Evolutionary conservation across 2,113 vertebrate genomes (phyloP), one percentile per base, ranked within the genome.

Genomic region (Taxidea taxus): DNA sequence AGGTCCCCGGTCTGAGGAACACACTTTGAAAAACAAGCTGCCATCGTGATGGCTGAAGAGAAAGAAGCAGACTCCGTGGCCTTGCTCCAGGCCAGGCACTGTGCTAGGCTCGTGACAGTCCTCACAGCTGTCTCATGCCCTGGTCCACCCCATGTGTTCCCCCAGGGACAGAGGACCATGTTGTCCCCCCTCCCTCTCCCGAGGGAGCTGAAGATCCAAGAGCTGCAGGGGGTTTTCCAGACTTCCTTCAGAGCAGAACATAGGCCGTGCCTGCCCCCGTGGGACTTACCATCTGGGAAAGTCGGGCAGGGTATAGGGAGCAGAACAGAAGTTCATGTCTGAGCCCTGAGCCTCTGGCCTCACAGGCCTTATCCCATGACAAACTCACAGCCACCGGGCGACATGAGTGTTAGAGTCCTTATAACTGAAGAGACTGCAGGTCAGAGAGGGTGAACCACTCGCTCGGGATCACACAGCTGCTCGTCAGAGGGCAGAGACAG

Each of bases 21-120:
- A 11, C 7, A 0, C 47, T 29, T 25, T 1, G 60, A 58, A 54
- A 20, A 37, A 47, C 21, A 60, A 15, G 37, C 3, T 39, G n/a
- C 31, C 11, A 1, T 42, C 8, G 1, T 0, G 0, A 3, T 3
- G 20, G 72, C 54, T 56, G 2, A 47, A 54, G 51, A 14, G 34
- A 77, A 51, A 44, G 83, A 78, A 29, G 11, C 4, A 1, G 23
- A 14, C 0, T 0, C 3, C 4, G 11, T 12, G 3, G 34, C 29
- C 27, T 18, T 7, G 15, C 31, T 34, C 51, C 11, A 1, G n/a
- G 72, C 81, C 64, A 13, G 70, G 58, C 2, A 0, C 44, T 0
- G 1, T 3, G 4, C 25, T 23, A 20, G 68, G 10, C 23, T 58
- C 42, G 7, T 34, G 3, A 29, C 14, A 0, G 0, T 18, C 42